These are phyloP conservation scores for Potorous gilbertii DNA, from an alignment of 2,797 vertebrate genomes.

Conservation along the genomic window DNA sequence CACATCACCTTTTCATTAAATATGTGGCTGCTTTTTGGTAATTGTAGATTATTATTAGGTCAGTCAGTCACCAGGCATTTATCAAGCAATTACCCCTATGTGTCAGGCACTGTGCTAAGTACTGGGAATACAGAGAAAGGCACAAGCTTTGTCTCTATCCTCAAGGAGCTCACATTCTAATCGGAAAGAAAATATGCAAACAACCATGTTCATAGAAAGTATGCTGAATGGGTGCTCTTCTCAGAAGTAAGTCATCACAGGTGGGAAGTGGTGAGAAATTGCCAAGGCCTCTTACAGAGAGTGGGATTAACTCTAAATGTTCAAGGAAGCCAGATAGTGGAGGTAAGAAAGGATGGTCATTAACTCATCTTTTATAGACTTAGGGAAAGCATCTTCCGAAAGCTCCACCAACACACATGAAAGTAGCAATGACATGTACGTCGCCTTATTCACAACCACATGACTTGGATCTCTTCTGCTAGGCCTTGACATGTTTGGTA, in stretches of 20 bases:
- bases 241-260: neutral
- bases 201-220: neutral
- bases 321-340: neutral
- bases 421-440: neutral
- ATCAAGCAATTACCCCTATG: neutral
- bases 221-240: neutral
- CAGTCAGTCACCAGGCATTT: neutral
- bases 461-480: neutral
- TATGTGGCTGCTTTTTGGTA: neutral
- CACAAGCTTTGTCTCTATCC: neutral
- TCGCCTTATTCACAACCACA: neutral
- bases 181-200: neutral
- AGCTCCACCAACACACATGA: neutral
- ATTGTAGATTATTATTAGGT: neutral
- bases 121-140: neutral
- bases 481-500: neutral
- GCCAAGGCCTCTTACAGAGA: neutral
- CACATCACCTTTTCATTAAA: neutral
- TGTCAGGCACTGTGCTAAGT: neutral
- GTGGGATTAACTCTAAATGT: neutral
- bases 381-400: neutral
- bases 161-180: neutral
- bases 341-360: neutral
- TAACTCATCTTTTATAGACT: neutral
- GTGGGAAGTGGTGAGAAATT: neutral